Evolutionary conservation across 1,140 invertebrate species (phyloP).

Genomic region (Drosophila ercepeae): DNA sequence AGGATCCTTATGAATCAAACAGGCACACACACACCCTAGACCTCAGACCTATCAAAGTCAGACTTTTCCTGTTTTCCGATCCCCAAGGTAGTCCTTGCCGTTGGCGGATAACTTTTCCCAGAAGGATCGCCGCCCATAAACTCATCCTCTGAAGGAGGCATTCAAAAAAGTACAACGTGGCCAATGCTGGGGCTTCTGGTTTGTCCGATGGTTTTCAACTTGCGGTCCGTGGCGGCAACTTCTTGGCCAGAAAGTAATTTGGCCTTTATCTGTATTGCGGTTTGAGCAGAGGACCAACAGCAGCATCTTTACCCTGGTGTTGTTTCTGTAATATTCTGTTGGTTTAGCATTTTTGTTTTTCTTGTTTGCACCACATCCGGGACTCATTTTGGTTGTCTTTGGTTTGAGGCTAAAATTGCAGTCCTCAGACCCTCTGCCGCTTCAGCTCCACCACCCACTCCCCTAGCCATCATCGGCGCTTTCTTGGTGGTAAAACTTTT

Average conservation of each 20-base stretch:
- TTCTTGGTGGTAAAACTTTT: conserved; percentile 43
- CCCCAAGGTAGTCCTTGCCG: conserved; percentile 15
- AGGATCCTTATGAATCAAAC: conserved; percentile 60
- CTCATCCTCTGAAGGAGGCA: conserved; percentile 51
- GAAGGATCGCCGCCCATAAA: conserved; percentile 66
- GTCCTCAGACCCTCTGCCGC: conserved; percentile 1
- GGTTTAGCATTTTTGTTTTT: conserved; percentile 62
- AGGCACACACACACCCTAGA: background rate
- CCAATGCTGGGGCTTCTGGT: conserved; percentile 40
- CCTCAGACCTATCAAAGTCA: conserved; percentile 12
- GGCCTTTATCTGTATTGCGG: conserved; percentile 79
- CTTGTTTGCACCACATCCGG: conserved; percentile 64
- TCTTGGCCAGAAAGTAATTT: conserved; percentile 81
- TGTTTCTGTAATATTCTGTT: conserved; percentile 63
- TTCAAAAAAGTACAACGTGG: conserved; percentile 49
- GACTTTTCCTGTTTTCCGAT: conserved; percentile 33
- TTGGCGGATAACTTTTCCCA: conserved; percentile 38
- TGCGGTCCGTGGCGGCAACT: conserved; percentile 64
- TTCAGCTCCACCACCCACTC: background rate
- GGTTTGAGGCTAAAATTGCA: conserved; percentile 48
- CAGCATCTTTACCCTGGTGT: conserved; percentile 27
- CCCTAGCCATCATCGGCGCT: conserved; percentile 9
- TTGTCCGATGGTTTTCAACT: conserved; percentile 68
- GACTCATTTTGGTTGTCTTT: conserved; percentile 68
- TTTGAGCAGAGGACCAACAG: conserved; percentile 62